phyloP scores from a whole-genome alignment of 2,113 vertebrate genomes.

The Serilophus lunatus region DNA sequence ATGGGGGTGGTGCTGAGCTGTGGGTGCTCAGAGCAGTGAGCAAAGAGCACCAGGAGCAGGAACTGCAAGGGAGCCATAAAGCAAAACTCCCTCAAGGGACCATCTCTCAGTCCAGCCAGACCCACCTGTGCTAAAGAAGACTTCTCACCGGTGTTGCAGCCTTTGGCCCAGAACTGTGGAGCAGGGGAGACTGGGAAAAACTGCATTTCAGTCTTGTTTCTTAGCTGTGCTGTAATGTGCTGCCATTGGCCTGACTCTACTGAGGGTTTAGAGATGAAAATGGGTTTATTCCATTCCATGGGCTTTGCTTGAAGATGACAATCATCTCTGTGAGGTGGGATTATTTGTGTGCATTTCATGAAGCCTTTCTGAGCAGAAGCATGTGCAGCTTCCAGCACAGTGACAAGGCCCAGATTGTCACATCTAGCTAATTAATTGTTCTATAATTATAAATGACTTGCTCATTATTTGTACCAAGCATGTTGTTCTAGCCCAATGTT shows the following conservation, averaged over 20 bases:
- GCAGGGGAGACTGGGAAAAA: neutral
- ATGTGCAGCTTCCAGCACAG: neutral
- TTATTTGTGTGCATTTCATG: neutral
- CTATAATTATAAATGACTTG: neutral
- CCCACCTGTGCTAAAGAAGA: neutral
- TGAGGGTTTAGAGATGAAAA: neutral
- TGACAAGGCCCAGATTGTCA: neutral
- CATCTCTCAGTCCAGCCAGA: neutral
- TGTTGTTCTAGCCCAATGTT: neutral
- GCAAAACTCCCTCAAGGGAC: neutral
- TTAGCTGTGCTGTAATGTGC: neutral
- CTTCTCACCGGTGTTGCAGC: neutral
- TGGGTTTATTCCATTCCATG: neutral
- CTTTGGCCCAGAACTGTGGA: neutral
- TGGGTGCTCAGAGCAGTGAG: neutral
- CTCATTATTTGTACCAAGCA: neutral
- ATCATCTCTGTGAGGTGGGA: neutral
- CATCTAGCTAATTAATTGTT: neutral
- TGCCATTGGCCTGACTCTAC: neutral
- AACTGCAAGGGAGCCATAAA: neutral
- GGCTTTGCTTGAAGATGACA: neutral
- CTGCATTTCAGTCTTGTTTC: neutral
- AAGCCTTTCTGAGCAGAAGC: neutral
- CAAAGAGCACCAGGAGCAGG: neutral
- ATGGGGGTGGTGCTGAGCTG: neutral